These are phyloP conservation scores for Schlechtendalia chinensis DNA, from an alignment of 1,140 invertebrate species.

Conservation along the genomic window DNA sequence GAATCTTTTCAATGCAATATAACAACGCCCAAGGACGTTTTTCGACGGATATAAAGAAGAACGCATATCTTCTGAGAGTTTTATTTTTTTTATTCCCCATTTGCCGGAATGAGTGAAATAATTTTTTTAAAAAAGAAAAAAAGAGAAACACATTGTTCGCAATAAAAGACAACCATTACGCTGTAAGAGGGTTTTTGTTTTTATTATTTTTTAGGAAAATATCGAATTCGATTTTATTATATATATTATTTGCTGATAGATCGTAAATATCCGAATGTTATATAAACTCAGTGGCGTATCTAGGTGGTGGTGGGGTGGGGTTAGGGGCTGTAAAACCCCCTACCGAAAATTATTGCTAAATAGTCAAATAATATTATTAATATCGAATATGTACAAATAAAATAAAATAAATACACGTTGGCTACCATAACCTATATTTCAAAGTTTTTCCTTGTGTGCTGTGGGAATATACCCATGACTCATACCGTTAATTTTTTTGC, in stretches of 20 bases:
- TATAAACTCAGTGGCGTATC: too few species aligned
- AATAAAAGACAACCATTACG: background rate
- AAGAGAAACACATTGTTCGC: background rate
- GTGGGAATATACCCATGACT: too few species aligned
- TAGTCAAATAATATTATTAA: too few species aligned
- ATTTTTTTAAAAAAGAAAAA: background rate
- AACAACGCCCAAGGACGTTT: conserved; percentile 40
- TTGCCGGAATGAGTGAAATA: background rate
- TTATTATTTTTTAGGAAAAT: background rate
- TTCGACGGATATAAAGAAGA: conserved; percentile 22
- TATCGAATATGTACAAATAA: too few species aligned
- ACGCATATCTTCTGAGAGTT: conserved; percentile 9
- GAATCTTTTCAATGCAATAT: conserved; percentile 35
- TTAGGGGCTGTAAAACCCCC: too few species aligned
- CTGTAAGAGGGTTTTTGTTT: background rate
- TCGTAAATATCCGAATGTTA: too few species aligned
- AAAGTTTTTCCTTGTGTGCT: too few species aligned
- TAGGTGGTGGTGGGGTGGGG: too few species aligned
- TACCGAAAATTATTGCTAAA: too few species aligned
- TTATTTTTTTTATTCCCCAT: background rate
- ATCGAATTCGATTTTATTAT: background rate
- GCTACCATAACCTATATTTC: too few species aligned
- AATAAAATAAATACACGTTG: too few species aligned
- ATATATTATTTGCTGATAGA: background rate
- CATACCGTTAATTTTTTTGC: too few species aligned